phyloP scores from a whole-genome alignment of 2,113 vertebrate species.

The Oncorhynchus masou region DNA sequence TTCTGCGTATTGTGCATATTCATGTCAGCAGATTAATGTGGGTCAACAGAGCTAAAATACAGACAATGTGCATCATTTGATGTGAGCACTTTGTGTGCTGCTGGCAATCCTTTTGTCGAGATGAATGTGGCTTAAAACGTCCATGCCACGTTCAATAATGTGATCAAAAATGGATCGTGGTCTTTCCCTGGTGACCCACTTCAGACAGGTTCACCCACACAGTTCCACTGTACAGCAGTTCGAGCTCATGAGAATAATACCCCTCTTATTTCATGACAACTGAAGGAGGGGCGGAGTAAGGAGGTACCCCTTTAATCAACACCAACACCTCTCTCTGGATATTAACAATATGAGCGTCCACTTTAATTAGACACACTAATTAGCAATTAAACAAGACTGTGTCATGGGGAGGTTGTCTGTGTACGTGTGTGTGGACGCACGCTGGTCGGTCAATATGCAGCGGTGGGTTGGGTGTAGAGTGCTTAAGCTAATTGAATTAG shows the following conservation, averaged over 20 bases:
- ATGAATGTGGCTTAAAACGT: not conserved
- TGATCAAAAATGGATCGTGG: not conserved
- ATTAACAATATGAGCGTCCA: conserved; percentile 48
- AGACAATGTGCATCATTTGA: conserved; percentile 30
- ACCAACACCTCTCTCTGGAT: conserved; percentile 57
- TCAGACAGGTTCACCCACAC: no score
- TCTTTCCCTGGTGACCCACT: not conserved
- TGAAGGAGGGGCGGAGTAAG: conserved; percentile 44
- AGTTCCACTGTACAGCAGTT: not conserved
- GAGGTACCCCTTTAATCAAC: conserved; percentile 58
- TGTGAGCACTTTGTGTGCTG: conserved; percentile 22
- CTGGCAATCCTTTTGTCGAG: conserved; percentile 45
- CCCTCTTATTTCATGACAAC: conserved; percentile 28
- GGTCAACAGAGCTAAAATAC: conserved; percentile 24
- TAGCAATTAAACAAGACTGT: conserved; percentile 40
- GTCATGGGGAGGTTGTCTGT: conserved; percentile 32
- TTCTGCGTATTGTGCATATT: not conserved
- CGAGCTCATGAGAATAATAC: not conserved
- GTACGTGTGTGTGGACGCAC: no score
- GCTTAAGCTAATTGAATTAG: conserved; percentile 53
- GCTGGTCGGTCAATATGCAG: conserved; percentile 50
- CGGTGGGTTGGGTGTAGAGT: not conserved
- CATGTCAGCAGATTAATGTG: conserved; percentile 34
- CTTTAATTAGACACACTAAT: conserved; percentile 56
- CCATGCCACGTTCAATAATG: not conserved